These are phyloP conservation scores for Sinocyclocheilus anshuiensis DNA, from an alignment of 2,113 vertebrate genomes.

Conservation along the genomic window DNA sequence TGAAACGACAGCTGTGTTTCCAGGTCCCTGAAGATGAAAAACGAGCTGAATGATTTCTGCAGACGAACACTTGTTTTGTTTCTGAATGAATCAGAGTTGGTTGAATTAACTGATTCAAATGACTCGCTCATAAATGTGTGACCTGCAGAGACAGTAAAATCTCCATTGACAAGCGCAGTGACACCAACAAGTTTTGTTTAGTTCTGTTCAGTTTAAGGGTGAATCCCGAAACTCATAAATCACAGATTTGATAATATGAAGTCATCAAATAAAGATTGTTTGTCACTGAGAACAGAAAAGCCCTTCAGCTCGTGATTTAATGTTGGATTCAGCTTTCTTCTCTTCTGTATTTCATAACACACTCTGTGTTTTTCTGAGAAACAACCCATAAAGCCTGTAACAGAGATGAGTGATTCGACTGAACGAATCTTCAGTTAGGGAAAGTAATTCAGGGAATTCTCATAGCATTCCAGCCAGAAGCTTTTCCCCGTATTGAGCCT, in stretches of 20 bases:
- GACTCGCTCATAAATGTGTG: background rate
- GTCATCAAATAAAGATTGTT: background rate
- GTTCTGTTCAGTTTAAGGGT: background rate
- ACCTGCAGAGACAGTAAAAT: too few species aligned
- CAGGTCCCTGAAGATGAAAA: background rate
- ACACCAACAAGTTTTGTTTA: too few species aligned
- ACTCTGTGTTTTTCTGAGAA: background rate
- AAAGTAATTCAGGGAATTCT: background rate
- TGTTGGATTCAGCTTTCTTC: background rate
- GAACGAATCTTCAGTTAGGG: background rate
- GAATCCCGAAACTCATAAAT: background rate
- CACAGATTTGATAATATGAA: background rate
- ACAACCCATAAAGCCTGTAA: background rate
- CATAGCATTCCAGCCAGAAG: background rate
- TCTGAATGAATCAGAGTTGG: background rate
- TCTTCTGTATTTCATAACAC: background rate
- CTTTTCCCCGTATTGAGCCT: constrained; percentile 2
- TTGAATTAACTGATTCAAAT: background rate
- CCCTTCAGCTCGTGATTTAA: background rate
- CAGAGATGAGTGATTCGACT: background rate
- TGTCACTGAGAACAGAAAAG: background rate
- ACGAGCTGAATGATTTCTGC: background rate
- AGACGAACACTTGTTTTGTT: background rate
- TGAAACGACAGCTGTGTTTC: background rate
- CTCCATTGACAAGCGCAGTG: background rate